Conservation (phyloP, 1,140 invertebrate genomes). For the Papilio glaucus region DNA sequence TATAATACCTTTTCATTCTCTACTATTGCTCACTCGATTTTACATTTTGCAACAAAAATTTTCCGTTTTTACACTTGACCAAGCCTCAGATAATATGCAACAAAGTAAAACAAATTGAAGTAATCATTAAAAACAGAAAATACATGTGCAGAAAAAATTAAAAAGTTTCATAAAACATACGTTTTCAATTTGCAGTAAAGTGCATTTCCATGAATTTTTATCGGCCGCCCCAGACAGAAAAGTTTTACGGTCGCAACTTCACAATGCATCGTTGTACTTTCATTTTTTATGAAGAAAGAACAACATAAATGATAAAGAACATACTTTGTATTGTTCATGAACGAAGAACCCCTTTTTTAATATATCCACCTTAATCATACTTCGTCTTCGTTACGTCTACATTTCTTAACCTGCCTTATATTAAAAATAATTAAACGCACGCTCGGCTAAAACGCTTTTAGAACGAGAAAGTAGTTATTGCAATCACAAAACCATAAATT, state of each 20-base stretch:
- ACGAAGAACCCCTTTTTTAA: constrained; percentile 6
- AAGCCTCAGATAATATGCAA: neutral
- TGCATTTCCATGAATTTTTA: constrained; percentile 21
- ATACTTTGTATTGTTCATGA: constrained; percentile 20
- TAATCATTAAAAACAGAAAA: neutral
- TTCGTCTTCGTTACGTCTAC: constrained; percentile 11
- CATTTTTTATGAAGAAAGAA: constrained; percentile 19
- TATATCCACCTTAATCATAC: constrained; percentile 27
- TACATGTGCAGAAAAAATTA: neutral
- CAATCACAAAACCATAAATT: too few species aligned
- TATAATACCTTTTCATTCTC: too few species aligned
- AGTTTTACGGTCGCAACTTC: constrained; percentile 35
- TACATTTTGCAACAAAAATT: neutral
- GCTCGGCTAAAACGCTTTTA: too few species aligned
- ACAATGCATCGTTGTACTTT: constrained; percentile 36
- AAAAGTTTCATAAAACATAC: constrained; percentile 21
- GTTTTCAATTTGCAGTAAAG: constrained; percentile 38
- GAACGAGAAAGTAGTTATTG: too few species aligned
- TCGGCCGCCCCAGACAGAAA: constrained; percentile 31
- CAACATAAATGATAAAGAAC: constrained; percentile 26
- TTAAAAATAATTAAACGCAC: neutral
- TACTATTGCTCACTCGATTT: neutral
- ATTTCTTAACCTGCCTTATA: constrained; percentile 12
- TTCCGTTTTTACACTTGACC: neutral
- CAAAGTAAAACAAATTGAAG: neutral